Evolutionary conservation across 1,140 invertebrate genomes (phyloP), one percentile per base, ranked within the genome.

Genomic region (Cherax quadricarinatus): DNA sequence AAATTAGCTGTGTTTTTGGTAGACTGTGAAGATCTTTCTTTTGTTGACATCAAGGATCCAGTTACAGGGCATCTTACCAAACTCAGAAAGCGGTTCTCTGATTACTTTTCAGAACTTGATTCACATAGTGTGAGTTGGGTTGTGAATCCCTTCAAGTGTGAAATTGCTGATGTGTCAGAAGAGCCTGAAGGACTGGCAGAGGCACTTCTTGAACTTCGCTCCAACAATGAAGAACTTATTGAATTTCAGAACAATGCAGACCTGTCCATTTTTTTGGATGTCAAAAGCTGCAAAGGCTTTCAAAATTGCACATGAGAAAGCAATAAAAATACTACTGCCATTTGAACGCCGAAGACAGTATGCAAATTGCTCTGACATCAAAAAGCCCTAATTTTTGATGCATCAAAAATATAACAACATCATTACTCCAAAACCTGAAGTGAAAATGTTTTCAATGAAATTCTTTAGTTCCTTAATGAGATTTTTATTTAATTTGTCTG

Each of bases 231-330:
- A 24, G 51, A 4, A 84, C 5, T 4, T 7, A 84, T 41, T 48
- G 4, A 57, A 57, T 57, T 57, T 57, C 53, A 57, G 53, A 57
- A 57, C 53, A 57, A 10, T 9, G 14, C 14, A 53, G 84, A 86
- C 51, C 60, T 86, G 60, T 86, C 30, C 84, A 86, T 48, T 10
- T 86, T 86, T 86, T 86, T 70, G 57, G 84, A 86, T 73, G 84
- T 86, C 66, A 24, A 86, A 73, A 86, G 41, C 84, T 86, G 60
- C 84, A 70, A 86, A 86, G n/a, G 66, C 84, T 73, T 86, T 41
- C 48, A 86, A 86, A 86, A 86, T 30, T 70, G 84, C 84, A 86
- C 60, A 73, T 3, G 4, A 70, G 84, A 7, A 86, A 86, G 84
- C 84, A 14, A 57, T 14, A 57, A 57, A 57, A 57, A 9, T 57